Conservation (phyloP, 2,113 vertebrate genomes). For the Halichoeres trimaculatus region DNA sequence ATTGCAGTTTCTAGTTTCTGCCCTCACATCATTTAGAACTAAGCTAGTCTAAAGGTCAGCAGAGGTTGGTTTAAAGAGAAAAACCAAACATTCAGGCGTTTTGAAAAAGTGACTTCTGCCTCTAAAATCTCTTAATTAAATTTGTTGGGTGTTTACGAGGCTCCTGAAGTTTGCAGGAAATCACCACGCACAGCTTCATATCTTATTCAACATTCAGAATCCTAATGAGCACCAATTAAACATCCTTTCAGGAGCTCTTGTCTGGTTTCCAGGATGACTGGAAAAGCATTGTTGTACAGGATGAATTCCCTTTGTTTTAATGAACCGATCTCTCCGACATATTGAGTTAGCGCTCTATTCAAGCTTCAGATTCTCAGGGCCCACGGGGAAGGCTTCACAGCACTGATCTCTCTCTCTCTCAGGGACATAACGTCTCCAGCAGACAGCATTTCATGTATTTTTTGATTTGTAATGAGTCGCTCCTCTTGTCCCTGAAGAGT, state of each 20-base stretch:
- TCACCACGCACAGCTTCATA: too few species aligned
- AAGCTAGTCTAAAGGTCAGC: too few species aligned
- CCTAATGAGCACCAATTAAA: neutral
- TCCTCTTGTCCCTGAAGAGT: constrained; percentile 35
- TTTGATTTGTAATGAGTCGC: neutral
- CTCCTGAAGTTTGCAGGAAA: too few species aligned
- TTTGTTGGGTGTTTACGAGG: too few species aligned
- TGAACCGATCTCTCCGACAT: neutral
- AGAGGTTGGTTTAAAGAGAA: too few species aligned
- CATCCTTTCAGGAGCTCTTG: neutral
- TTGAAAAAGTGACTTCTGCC: too few species aligned
- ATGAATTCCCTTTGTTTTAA: neutral
- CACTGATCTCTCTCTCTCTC: neutral
- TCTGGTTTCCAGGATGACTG: neutral
- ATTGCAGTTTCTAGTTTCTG: too few species aligned
- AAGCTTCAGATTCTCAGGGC: constrained; percentile 29
- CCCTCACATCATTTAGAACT: too few species aligned
- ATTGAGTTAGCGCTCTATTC: neutral
- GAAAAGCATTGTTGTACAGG: neutral
- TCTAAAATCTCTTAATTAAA: too few species aligned
- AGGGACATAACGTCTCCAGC: constrained; percentile 35
- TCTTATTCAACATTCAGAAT: too few species aligned
- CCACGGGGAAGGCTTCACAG: constrained; percentile 7
- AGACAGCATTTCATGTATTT: constrained; percentile 39
- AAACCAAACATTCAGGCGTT: too few species aligned